Percentiles rank a stretch among this genome's conserved stretches.
These are phyloP conservation scores for Andricus quercusramuli DNA, from an alignment of 2,888 invertebrate species.

Conservation along the genomic window DNA sequence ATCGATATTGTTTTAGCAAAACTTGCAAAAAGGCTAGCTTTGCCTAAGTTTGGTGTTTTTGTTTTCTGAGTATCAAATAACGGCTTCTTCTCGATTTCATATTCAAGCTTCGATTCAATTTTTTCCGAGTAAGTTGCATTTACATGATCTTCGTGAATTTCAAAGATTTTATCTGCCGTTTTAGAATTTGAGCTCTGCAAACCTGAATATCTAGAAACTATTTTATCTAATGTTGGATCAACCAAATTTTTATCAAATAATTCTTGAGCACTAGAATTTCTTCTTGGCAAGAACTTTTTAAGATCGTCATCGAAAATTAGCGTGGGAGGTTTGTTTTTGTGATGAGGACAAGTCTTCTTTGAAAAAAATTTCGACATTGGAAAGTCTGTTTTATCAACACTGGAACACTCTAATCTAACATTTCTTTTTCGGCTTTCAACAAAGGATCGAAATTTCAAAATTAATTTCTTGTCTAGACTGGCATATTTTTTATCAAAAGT, in stretches of 20 bases:
- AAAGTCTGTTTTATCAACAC: not conserved
- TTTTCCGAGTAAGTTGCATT: not conserved
- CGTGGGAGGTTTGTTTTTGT: conserved; percentile 48
- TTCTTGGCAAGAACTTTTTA: conserved; percentile 52
- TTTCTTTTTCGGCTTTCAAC: not conserved
- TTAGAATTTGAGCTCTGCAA: not conserved
- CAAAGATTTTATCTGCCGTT: not conserved
- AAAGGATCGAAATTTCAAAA: not conserved
- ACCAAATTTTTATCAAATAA: not conserved
- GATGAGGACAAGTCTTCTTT: conserved; percentile 54
- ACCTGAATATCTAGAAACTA: not conserved
- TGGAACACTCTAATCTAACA: not conserved
- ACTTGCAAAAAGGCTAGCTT: conserved; percentile 51
- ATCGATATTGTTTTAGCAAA: conserved; percentile 51
- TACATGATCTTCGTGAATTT: not conserved
- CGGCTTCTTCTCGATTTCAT: not conserved
- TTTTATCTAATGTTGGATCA: not conserved
- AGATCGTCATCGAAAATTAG: conserved; percentile 58
- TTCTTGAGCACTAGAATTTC: not conserved
- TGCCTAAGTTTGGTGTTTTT: conserved; percentile 48
- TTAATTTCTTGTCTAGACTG: not conserved
- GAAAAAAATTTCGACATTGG: conserved; percentile 46
- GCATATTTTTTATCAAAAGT: not conserved
- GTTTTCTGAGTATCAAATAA: not conserved
- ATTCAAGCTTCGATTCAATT: not conserved